Percentiles rank a stretch among this genome's conserved stretches.
Evolutionary conservation across 2,888 invertebrate genomes (phyloP).

Genomic region (Apotomis capreana): DNA sequence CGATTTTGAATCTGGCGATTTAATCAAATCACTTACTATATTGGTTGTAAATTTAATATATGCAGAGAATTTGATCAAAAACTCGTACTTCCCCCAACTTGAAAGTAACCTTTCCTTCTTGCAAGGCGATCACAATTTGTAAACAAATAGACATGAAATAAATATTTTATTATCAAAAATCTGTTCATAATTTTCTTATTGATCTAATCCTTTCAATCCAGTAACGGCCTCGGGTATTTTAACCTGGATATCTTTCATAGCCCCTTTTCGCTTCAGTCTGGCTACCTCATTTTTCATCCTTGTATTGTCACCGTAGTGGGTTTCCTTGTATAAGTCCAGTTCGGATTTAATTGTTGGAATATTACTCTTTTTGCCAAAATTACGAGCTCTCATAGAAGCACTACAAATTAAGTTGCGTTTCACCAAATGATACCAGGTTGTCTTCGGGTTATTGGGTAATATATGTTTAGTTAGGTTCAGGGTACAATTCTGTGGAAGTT

Average conservation of each 20-base stretch:
- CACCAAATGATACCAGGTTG: neutral
- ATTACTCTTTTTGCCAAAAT: neutral
- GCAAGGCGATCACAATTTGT: too few relatives aligned
- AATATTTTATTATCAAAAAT: too few relatives aligned
- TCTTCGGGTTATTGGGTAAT: neutral
- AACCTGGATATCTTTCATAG: neutral
- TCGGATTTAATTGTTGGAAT: neutral
- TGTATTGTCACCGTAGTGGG: too few relatives aligned
- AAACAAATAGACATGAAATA: too few relatives aligned
- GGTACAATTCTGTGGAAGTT: neutral
- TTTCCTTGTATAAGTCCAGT: neutral
- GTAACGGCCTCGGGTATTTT: neutral
- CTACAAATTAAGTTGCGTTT: neutral
- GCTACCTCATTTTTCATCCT: neutral
- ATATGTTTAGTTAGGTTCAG: too few relatives aligned
- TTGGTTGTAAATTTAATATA: too few relatives aligned
- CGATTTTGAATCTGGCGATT: too few relatives aligned
- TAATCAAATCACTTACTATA: too few relatives aligned
- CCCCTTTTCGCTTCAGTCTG: conserved; percentile 1
- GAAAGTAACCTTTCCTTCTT: too few relatives aligned
- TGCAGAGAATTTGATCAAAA: too few relatives aligned
- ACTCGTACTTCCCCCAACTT: too few relatives aligned
- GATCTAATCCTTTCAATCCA: neutral
- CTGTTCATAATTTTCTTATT: neutral
- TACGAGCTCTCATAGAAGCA: neutral